Conservation (phyloP, 2,797 vertebrate species). For the Eulemur rubriventer region DNA sequence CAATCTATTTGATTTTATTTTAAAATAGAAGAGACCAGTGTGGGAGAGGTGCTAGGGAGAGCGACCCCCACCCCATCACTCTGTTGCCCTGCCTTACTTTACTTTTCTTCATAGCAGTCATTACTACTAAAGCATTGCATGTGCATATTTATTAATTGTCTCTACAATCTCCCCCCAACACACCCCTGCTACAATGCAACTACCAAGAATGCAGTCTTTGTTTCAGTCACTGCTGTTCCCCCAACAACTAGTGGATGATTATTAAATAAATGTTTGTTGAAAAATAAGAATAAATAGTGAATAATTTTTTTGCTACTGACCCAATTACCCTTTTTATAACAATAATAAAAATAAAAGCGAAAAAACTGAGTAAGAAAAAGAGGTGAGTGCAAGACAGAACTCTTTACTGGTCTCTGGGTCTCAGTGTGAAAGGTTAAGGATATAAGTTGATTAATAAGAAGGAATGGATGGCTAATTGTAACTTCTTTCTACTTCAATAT, state of each 20-base stretch:
- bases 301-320: background rate
- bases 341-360: background rate
- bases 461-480: background rate
- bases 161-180: background rate
- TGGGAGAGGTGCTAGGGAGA: background rate
- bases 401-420: background rate
- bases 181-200: background rate
- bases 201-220: background rate
- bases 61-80: background rate
- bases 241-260: background rate
- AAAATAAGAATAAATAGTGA: background rate
- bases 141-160: background rate
- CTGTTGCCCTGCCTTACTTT: background rate
- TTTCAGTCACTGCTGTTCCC: background rate
- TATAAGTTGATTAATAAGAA: background rate
- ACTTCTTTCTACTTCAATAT: background rate
- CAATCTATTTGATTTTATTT: constrained; percentile 3
- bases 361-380: background rate
- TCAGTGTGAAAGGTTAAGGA: background rate
- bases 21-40: background rate
- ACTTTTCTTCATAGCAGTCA: background rate
- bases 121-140: background rate
- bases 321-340: background rate
- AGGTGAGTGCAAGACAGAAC: background rate
- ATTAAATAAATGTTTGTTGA: constrained; percentile 6